Evolutionary conservation across 2,888 invertebrate genomes (phyloP).

Genomic region (Odontothrips loti): DNA sequence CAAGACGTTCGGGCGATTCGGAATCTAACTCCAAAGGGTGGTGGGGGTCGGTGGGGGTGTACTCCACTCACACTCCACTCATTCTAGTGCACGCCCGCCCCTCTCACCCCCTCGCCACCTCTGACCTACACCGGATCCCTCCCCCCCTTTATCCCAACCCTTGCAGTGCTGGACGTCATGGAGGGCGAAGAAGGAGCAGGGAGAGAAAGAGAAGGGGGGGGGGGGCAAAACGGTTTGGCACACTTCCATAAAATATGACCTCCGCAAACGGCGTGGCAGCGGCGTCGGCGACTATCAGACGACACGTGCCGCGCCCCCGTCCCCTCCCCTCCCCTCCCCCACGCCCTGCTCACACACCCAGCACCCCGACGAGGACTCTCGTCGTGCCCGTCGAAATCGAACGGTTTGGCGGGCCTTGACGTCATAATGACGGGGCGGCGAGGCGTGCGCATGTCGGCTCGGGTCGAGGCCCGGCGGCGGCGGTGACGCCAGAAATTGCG

Average conservation of each 20-base stretch:
- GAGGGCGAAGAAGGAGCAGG: too few relatives aligned
- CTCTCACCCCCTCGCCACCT: background rate
- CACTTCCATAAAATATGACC: slow-evolving; percentile 11
- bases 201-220: background rate
- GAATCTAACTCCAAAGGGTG: too few relatives aligned
- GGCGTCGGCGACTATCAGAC: background rate
- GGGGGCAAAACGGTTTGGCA: background rate
- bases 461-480: background rate
- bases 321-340: background rate
- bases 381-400: background rate
- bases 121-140: background rate
- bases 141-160: background rate
- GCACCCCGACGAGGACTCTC: too few relatives aligned
- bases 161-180: background rate
- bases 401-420: background rate
- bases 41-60: too few relatives aligned
- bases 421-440: background rate
- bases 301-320: background rate
- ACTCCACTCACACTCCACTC: too few relatives aligned
- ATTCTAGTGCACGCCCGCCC: too few relatives aligned
- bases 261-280: background rate
- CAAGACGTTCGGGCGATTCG: too few relatives aligned
- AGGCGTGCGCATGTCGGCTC: background rate
- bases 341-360: background rate
- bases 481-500: slow-evolving; percentile 2